phyloP scores from a whole-genome alignment of 2,797 vertebrate species.

The Molothrus ater region DNA sequence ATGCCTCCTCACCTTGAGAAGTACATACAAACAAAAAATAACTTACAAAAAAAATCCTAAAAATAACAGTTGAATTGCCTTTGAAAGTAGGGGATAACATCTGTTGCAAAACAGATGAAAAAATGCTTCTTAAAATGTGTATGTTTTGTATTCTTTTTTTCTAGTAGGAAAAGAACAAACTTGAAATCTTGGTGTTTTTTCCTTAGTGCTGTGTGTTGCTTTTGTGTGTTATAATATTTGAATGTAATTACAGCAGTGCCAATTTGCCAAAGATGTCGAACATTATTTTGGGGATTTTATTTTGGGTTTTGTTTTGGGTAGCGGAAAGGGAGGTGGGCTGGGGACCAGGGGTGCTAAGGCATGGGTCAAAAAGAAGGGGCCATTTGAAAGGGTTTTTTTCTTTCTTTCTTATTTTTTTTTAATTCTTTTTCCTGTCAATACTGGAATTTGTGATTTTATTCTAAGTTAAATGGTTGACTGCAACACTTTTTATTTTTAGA shows the following conservation, averaged over 20 bases:
- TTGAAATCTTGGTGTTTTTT: constrained; percentile 92
- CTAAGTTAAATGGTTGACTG: constrained; percentile 92
- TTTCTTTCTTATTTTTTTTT: background rate
- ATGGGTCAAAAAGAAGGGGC: constrained; percentile 54
- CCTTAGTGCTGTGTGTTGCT: constrained; percentile 93
- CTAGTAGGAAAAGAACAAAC: constrained; percentile 93
- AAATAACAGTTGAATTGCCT: constrained; percentile 81
- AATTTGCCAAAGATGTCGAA: constrained; percentile 99
- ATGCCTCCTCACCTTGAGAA: constrained; percentile 17
- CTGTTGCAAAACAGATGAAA: constrained; percentile 80
- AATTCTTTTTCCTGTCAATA: constrained; percentile 77
- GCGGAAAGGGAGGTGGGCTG: constrained; percentile 46
- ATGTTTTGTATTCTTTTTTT: constrained; percentile 99
- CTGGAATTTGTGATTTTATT: constrained; percentile 90
- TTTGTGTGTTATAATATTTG: constrained; percentile 97
- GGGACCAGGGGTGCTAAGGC: constrained; percentile 46
- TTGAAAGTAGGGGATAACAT: constrained; percentile 83
- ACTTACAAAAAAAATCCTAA: background rate
- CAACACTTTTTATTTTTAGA: constrained; percentile 88
- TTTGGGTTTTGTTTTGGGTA: constrained; percentile 63
- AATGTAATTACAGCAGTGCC: constrained; percentile 99
- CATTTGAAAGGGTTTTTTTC: constrained; percentile 50
- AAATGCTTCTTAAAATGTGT: constrained; percentile 96
- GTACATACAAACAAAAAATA: constrained; percentile 14
- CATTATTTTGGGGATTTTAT: constrained; percentile 77